These are phyloP conservation scores for Scotopteryx bipunctaria DNA, from an alignment of 2,888 invertebrate species.

Conservation along the genomic window DNA sequence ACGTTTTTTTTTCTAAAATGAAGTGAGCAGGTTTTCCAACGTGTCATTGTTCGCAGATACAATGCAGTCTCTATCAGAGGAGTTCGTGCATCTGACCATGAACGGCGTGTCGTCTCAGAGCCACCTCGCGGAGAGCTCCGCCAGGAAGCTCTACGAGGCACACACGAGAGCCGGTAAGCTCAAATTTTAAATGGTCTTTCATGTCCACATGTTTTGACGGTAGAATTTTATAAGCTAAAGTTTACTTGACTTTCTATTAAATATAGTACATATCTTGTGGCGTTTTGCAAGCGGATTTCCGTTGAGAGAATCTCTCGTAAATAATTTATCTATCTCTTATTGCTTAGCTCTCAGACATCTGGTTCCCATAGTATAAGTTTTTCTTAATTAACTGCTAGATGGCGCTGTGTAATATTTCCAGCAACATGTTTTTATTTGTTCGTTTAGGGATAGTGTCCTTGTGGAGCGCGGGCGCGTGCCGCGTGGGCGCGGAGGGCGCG, in stretches of 20 bases:
- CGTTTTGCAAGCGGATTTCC: no score
- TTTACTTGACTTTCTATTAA: no score
- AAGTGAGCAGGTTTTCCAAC: not conserved
- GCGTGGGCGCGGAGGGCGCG: constrained; percentile 68
- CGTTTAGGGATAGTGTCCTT: constrained; percentile 57
- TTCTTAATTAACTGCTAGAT: no score
- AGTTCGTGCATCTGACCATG: constrained; percentile 44
- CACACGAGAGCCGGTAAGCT: constrained; percentile 57
- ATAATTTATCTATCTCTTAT: no score
- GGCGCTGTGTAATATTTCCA: not conserved
- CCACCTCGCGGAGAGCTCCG: constrained; percentile 56
- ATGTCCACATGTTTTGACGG: no score
- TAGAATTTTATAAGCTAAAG: no score
- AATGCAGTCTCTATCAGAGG: constrained; percentile 42
- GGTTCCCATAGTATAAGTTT: no score
- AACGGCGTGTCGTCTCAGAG: constrained; percentile 52
- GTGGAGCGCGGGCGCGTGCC: constrained; percentile 65
- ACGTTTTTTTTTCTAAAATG: no score
- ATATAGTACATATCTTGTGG: no score
- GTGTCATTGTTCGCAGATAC: constrained; percentile 34
- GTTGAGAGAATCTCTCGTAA: no score
- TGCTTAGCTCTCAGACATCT: no score
- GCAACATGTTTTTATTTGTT: not conserved
- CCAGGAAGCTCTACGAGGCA: constrained; percentile 51
- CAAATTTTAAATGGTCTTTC: no score